Evolutionary conservation across 2,888 invertebrate genomes (phyloP), one percentile per base, ranked within the genome.

Genomic region (Halictus ligatus): DNA sequence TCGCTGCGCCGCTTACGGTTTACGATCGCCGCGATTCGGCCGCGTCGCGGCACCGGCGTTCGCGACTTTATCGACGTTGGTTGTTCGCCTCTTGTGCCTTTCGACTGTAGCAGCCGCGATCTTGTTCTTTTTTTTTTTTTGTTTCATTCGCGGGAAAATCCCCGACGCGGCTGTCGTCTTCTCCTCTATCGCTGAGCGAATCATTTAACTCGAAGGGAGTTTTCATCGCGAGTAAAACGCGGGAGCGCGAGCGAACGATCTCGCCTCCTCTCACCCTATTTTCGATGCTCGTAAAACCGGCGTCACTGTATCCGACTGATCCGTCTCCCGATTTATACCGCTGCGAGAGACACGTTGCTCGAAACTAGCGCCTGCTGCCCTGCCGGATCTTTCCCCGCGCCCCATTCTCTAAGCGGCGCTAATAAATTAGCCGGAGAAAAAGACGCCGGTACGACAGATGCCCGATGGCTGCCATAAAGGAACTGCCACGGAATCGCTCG

Each of bases 361-460:
- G 83, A 80, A 48, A 69, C 80, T 75, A 79, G 72, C 83, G 84
- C 81, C 74, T 78, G 86, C 85, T 83, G 81, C 83, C 85, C 85
- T 87, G 81, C 87, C 87, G 83, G 81, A 89, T 89, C 85, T 82
- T 58, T 81, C 77, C 75, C 80, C 72, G 77, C 79, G 78, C 83
- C 69, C 69, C 84, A 87, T 89, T 89, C 89, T 91, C 90, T 90
- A 88, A 90, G 92, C 92, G 93, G 90, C 87, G 92, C 93, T 93
- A 94, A 94, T 94, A 94, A 94, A 94, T 94, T 94, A 93, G 90
- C 92, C 91, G 93, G 90, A 90, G 93, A 93, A 94, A 94, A 94
- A 94, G 92, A 94, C 93, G 92, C 91, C 92, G 91, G 92, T 91
- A 88, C 93, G 94, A 94, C 94, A 93, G 94, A 94, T 94, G 94